These are phyloP conservation scores for Dolichoris vasculosae DNA, from an alignment of 1,140 invertebrate species.

Conservation along the genomic window DNA sequence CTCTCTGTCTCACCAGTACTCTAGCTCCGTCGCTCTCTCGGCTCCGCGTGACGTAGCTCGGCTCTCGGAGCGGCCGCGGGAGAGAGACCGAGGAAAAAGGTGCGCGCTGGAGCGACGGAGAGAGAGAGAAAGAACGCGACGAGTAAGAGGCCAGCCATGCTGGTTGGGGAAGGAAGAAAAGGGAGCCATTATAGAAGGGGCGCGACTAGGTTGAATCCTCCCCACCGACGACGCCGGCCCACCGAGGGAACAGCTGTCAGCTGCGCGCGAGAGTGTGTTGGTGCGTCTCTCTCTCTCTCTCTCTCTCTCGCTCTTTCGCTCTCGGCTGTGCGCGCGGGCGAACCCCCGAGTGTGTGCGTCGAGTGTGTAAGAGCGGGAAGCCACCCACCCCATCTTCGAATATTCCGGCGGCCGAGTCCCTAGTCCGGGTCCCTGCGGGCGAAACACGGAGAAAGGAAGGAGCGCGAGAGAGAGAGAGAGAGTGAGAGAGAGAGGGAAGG, in stretches of 20 bases:
- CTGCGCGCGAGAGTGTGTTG: constrained; percentile 52
- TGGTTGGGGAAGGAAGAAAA: constrained; percentile 75
- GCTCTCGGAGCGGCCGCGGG: constrained; percentile 19
- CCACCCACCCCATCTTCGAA: constrained; percentile 74
- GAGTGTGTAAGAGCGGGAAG: constrained; percentile 42
- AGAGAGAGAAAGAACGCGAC: constrained; percentile 56
- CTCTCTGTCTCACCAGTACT: too few relatives aligned
- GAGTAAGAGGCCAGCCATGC: constrained; percentile 70
- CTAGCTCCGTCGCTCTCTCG: too few relatives aligned
- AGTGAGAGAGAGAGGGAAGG: constrained; percentile 32
- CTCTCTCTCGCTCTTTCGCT: constrained; percentile 18
- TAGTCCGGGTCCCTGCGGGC: constrained; percentile 28
- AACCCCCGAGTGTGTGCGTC: background rate
- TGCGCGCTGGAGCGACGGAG: constrained; percentile 56
- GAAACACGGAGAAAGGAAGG: constrained; percentile 11
- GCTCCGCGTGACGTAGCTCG: constrained; percentile 12
- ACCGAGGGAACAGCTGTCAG: constrained; percentile 75
- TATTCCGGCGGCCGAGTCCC: constrained; percentile 72
- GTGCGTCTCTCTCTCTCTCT: constrained; percentile 9
- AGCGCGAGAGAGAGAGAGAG: constrained; percentile 28
- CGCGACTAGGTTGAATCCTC: constrained; percentile 76
- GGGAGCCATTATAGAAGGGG: constrained; percentile 76
- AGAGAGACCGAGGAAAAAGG: constrained; percentile 52
- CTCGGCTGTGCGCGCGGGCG: background rate
- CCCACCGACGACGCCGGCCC: constrained; percentile 71